A percentile compares a stretch with the other conserved stretches of the same genome.
These are phyloP conservation scores for Anisognathus igniventris DNA, from an alignment of 2,797 vertebrate genomes.

Conservation along the genomic window DNA sequence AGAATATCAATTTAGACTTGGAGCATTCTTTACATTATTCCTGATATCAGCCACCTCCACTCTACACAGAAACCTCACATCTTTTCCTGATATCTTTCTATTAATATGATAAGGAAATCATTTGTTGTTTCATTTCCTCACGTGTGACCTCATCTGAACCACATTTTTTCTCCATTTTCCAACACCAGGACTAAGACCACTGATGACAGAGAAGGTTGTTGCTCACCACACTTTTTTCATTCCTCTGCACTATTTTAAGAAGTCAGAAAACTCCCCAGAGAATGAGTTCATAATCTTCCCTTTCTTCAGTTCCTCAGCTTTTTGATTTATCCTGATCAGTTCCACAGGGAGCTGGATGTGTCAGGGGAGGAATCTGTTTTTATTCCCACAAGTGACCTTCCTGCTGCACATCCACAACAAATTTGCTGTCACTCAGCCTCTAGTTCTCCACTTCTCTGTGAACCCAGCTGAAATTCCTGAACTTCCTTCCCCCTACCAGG, in stretches of 20 bases:
- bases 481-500: background rate
- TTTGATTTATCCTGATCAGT: background rate
- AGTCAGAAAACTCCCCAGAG: background rate
- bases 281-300: background rate
- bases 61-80: background rate
- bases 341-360: background rate
- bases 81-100: background rate
- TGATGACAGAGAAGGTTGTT: background rate
- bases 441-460: background rate
- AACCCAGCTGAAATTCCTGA: background rate
- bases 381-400: background rate
- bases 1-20: background rate
- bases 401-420: background rate
- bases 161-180: background rate
- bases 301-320: background rate
- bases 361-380: background rate
- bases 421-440: background rate
- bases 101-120: background rate
- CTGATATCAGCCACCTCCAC: background rate
- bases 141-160: background rate
- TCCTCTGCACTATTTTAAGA: background rate
- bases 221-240: background rate
- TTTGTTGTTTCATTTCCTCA: background rate
- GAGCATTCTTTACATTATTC: background rate
- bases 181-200: background rate